Base-by-base conservation (phyloP, 2,797 vertebrate species). In the Aulostomus chinensis region DNA sequence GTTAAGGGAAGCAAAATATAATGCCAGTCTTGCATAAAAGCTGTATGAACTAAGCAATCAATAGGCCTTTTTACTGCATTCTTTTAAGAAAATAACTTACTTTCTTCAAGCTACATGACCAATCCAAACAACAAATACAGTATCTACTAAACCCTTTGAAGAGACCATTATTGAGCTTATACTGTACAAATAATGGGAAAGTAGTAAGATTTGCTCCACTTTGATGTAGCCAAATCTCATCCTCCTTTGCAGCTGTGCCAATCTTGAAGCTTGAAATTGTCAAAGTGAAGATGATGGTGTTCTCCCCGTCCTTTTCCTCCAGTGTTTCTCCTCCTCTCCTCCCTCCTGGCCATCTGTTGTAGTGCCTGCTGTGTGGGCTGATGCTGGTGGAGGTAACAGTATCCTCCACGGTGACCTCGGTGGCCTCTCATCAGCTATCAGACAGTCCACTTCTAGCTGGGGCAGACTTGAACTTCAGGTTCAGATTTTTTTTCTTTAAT, bases 291-390 rank as follows among this genome's bases (percentile, higher is more conserved):
- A 75, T 62, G 53, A 72, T 59, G 54, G 29, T 54, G 60, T 55
- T 73, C 42, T 77, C 49, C 48, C 55, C 12, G 42, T 62, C 51
- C 63, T 42, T 51, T 49, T 58, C 42, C 46, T 50, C 64, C 40
- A 7, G 31, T 41, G 34, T 66, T 49, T 74, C 57, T 75, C 53
- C 34, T 49, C 38, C 50, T 75, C 48, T 61, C 52, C 46, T 72
- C 46, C 63, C 62, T 78, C 26, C 58, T 39, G 64, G 50, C 69
- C 81, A 80, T 83, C 73, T 84, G 82, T 58, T 80, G 70, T 78
- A 76, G 76, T 78, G 76, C 77, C 72, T 76, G 74, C 68, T 75
- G 69, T 82, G 81, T 77, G 76, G 73, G 80, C 62, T 77, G 75
- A 84, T 76, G 75, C 67, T 56, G 52, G 22, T 69, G 55, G 51